Percentiles rank a stretch among this genome's conserved stretches.
phyloP scores from a whole-genome alignment of 2,113 vertebrate genomes.

The Spermophilus dauricus region DNA sequence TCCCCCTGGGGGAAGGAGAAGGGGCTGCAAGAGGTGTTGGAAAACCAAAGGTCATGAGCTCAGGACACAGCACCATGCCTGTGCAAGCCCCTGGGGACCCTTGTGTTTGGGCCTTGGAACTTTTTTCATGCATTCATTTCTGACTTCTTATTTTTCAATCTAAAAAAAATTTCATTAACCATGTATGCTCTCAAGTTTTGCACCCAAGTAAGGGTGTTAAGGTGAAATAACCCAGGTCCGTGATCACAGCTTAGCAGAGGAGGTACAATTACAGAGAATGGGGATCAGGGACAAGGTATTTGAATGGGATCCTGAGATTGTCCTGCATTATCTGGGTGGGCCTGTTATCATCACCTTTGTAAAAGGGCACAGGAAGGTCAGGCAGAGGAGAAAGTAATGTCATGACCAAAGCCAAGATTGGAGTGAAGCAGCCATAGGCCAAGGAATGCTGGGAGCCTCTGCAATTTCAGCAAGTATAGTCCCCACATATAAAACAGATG shows the following conservation, averaged over 20 bases:
- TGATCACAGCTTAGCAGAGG: neutral
- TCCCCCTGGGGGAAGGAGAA: neutral
- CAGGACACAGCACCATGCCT: too few relatives aligned
- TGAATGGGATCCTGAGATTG: neutral
- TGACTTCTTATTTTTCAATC: neutral
- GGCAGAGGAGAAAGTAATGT: neutral
- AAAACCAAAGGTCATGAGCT: neutral
- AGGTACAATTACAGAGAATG: neutral
- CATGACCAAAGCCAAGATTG: neutral
- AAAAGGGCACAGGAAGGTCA: neutral
- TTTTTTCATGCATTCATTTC: neutral
- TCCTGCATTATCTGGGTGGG: neutral
- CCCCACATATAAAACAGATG: constrained; percentile 18
- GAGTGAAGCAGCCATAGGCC: neutral
- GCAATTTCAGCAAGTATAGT: neutral
- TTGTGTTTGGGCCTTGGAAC: neutral
- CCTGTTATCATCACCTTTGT: neutral
- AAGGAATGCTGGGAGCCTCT: neutral
- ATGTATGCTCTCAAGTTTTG: neutral
- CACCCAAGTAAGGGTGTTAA: neutral
- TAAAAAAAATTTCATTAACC: neutral
- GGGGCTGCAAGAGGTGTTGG: neutral
- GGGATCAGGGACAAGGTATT: neutral
- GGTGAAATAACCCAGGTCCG: neutral
- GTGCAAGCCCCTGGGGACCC: neutral